Percentiles rank a stretch among this genome's conserved stretches.
Conservation (phyloP, 1,140 invertebrate genomes). For the Saccostrea glomerata region DNA sequence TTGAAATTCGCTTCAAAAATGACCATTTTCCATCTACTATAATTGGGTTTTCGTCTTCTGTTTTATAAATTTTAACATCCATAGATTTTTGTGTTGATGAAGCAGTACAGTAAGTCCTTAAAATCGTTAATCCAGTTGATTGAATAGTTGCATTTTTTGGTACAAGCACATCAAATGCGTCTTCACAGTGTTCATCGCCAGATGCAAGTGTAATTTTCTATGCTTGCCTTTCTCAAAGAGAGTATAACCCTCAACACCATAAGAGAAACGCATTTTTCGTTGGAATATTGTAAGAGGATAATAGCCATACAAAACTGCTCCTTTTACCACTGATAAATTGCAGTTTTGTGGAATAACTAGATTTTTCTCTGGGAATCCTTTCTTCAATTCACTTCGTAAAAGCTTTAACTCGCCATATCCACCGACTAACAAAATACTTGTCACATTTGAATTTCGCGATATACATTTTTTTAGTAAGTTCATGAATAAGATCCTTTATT, state of each 20-base stretch:
- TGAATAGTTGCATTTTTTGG: background rate
- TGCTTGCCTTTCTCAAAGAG: background rate
- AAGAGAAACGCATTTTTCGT: background rate
- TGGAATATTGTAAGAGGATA: background rate
- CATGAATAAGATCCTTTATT: background rate
- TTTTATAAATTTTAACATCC: background rate
- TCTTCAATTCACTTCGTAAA: background rate
- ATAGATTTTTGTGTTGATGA: background rate
- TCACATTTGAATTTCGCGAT: background rate
- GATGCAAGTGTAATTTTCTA: background rate
- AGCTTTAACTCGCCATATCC: background rate
- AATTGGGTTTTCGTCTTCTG: background rate
- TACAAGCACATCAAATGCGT: background rate
- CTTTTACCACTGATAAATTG: background rate
- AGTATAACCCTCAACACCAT: background rate
- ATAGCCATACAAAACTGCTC: background rate
- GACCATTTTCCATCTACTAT: background rate
- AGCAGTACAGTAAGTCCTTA: background rate
- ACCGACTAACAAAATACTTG: background rate
- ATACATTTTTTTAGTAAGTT: too few relatives aligned
- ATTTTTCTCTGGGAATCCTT: background rate
- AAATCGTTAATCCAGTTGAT: background rate
- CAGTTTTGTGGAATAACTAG: background rate
- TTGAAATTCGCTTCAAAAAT: background rate
- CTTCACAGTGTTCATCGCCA: background rate